A percentile compares a stretch with the other conserved stretches of the same genome.
These are phyloP conservation scores for Neosalanx taihuensis DNA, from an alignment of 2,797 vertebrate genomes.

Conservation along the genomic window DNA sequence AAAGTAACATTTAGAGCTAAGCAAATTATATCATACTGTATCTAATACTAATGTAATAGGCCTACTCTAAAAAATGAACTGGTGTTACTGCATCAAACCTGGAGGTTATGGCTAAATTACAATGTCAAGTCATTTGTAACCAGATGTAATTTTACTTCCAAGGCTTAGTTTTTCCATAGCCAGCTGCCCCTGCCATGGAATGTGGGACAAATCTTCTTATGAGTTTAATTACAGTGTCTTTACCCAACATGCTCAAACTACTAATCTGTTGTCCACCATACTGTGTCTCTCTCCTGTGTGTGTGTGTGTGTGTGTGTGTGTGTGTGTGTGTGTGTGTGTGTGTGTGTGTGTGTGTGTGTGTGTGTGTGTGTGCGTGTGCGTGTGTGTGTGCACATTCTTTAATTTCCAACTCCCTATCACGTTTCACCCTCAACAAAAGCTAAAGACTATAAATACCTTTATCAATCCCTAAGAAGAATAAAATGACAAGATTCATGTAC, in stretches of 20 bases:
- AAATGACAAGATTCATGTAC: too few relatives aligned
- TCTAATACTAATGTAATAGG: too few relatives aligned
- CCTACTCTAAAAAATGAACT: too few relatives aligned
- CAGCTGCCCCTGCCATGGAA: conserved; percentile 37
- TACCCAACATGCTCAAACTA: conserved; percentile 36
- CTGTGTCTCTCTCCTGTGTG: not conserved
- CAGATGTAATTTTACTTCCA: not conserved
- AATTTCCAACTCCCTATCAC: too few relatives aligned
- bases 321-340: conserved; percentile 2
- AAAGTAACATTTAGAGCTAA: too few relatives aligned
- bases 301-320: not conserved
- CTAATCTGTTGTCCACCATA: conserved; percentile 30
- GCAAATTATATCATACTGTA: too few relatives aligned
- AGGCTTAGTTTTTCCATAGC: not conserved
- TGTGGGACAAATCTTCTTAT: conserved; percentile 25
- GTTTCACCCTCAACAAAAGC: too few relatives aligned
- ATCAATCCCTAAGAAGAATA: too few relatives aligned
- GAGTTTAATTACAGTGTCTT: conserved; percentile 48
- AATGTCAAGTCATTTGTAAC: too few relatives aligned
- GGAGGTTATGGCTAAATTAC: too few relatives aligned
- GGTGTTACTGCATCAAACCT: too few relatives aligned
- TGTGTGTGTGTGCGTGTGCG: conserved; percentile 7
- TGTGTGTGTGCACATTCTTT: not conserved
- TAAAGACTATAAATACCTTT: too few relatives aligned
- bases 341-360: conserved; percentile 4